Evolutionary conservation across 2,888 invertebrate species (phyloP), one percentile per base, ranked within the genome.

Genomic region (Dorcus parallelipipedus): DNA sequence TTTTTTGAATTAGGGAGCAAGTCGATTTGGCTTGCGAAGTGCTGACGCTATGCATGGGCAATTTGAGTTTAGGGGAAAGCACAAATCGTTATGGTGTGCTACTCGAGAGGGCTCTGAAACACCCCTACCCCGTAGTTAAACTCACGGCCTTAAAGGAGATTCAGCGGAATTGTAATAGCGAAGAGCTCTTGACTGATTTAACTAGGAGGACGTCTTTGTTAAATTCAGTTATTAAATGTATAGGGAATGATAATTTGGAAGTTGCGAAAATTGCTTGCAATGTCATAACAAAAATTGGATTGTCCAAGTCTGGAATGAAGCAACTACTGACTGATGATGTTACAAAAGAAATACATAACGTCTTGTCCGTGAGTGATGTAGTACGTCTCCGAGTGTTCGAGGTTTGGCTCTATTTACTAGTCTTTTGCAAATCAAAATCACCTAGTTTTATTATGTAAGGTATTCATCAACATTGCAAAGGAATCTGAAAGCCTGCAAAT

Each of bases 71-170:
- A 49, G 83, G 83, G n/a, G 83, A 85, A 64, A 80, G 85, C 38
- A 78, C 87, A 2, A 81, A 79, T 66, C 81, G 83, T 54, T 86
- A 87, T 69, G 84, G 84, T 17, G 76, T 79, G 33, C 77, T 85
- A 52, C 73, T 89, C 26, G 84, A 85, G 76, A 81, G 83, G 64
- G 81, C 88, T 42, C 76, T 91, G 41, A 78, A 81, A 1, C 88
- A 91, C 75, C 83, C 84, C 9, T 82, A 82, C 64, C 69, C 81
- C n/a, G 80, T 81, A 67, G 86, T 90, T 0, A 83, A 88, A 57
- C 78, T 80, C 60, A 80, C 87, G 67, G 88, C 87, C 20, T 71
- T 90, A 38, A 82, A 83, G 67, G 85, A 87, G 78, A 84, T 90
- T 49, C 64, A 72, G 56, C 66, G 76, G 14, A 73, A 71, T 56